phyloP scores from a whole-genome alignment of 2,113 vertebrate genomes.

The Chunga burmeisteri region DNA sequence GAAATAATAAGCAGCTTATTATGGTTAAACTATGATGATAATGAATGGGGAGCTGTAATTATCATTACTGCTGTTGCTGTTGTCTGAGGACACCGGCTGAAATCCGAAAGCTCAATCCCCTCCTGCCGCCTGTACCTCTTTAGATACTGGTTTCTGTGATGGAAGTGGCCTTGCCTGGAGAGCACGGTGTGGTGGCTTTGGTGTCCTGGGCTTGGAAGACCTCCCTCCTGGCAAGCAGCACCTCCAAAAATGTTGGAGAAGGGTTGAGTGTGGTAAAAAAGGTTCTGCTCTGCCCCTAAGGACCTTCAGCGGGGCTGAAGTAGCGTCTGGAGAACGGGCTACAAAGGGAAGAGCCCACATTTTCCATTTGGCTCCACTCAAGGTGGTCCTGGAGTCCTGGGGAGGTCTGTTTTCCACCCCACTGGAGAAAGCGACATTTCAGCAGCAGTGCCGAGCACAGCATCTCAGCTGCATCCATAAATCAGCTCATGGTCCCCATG shows the following conservation, averaged over 20 bases:
- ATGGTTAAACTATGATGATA: not conserved
- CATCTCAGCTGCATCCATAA: not conserved
- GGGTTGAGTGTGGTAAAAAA: rapidly evolving
- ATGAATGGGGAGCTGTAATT: not conserved
- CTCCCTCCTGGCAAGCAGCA: not conserved
- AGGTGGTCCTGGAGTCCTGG: not conserved
- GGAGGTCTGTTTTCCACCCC: not conserved
- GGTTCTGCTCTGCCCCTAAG: not conserved
- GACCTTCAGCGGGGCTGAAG: not conserved
- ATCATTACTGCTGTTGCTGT: not conserved
- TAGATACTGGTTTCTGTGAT: not conserved
- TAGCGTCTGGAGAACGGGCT: not conserved
- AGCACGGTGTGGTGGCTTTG: not conserved
- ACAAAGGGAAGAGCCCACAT: not conserved
- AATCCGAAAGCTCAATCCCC: not conserved
- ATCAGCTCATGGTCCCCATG: not conserved
- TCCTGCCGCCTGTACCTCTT: not conserved
- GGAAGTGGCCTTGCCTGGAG: not conserved
- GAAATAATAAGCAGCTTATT: not conserved
- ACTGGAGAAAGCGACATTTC: not conserved
- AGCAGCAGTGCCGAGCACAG: not conserved
- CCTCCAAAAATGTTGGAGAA: not conserved
- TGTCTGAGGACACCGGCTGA: not conserved
- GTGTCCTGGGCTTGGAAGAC: not conserved
- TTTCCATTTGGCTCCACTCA: not conserved